Evolutionary conservation across 2,797 vertebrate species (phyloP).

Genomic region (Centropyge bicolor): DNA sequence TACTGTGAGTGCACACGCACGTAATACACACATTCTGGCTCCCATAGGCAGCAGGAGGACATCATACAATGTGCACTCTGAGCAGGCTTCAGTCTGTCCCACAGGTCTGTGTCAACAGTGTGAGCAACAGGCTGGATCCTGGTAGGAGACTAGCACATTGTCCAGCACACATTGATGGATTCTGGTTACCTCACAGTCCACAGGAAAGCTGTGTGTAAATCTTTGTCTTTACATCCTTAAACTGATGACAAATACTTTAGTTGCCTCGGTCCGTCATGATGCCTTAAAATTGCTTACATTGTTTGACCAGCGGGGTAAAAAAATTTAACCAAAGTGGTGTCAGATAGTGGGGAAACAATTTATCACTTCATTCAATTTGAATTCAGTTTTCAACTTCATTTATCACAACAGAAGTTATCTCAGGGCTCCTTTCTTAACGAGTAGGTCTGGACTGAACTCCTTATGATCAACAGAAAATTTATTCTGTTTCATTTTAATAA

Average conservation of each 20-base stretch:
- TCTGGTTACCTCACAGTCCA: neutral
- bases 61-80: slow-evolving; percentile 7
- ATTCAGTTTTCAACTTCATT: too few relatives aligned
- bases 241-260: neutral
- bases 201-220: neutral
- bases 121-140: slow-evolving; percentile 25
- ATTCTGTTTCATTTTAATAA: too few relatives aligned
- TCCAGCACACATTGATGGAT: neutral
- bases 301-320: neutral
- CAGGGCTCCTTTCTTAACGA: too few relatives aligned
- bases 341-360: too few relatives aligned
- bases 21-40: neutral
- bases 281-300: neutral
- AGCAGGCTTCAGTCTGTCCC: neutral
- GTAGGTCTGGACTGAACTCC: too few relatives aligned
- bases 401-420: too few relatives aligned
- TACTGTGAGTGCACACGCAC: neutral
- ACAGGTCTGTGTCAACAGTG: neutral
- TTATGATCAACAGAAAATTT: neutral
- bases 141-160: slow-evolving; percentile 7
- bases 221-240: neutral
- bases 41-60: neutral
- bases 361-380: too few relatives aligned
- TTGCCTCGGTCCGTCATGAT: neutral
- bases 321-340: too few relatives aligned